Base-by-base conservation (phyloP, 2,113 vertebrate genomes). In the Caloenas nicobarica region DNA sequence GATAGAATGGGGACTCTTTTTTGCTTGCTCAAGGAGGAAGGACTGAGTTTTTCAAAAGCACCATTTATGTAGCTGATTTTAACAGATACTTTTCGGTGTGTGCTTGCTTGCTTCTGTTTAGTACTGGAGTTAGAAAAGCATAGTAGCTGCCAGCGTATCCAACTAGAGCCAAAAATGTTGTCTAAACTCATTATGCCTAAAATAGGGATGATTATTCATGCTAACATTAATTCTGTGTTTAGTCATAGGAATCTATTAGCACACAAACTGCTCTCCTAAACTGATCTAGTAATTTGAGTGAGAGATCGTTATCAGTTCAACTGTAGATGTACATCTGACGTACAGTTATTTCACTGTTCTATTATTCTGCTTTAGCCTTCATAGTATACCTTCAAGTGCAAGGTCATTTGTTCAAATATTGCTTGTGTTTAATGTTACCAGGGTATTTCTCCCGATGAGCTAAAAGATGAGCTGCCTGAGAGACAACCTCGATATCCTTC, bases 401-500 rank as follows among this genome's bases (percentile, higher is more conserved):
- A 90, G 77, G n/a, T 28, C 3, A 2, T 48, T 71, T 93, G 74
- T 83, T 93, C 61, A 88, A 91, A 69, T 62, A 2, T 58, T 89
- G 40, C 70, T 94, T 96, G 38, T 93, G 65, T 94, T 95, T 93
- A 61, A 82, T 91, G 51, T 94, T 60, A 65, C 89, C 92, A 98
- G 98, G 98, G 98, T 50, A 97, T 98, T 97, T 98, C 98, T 94
- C 98, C 98, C 0, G 98, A 98, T 80, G 98, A 98, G 85, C 97
- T 98, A 54, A 98, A 98, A 96, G 98, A 98, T 72, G 98, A 98
- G 76, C 96, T 98, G 69, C 98, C 98, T 0, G 98, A 98, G 93
- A 97, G 98, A 92, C 98, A 98, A 89, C 98, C 98, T 97, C 98
- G 98, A 98, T 98, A 98, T 98, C 98, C 98, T 98, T 98, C 93